Conservation (phyloP, 1,140 invertebrate genomes). For the Diploscapter pachys region DNA sequence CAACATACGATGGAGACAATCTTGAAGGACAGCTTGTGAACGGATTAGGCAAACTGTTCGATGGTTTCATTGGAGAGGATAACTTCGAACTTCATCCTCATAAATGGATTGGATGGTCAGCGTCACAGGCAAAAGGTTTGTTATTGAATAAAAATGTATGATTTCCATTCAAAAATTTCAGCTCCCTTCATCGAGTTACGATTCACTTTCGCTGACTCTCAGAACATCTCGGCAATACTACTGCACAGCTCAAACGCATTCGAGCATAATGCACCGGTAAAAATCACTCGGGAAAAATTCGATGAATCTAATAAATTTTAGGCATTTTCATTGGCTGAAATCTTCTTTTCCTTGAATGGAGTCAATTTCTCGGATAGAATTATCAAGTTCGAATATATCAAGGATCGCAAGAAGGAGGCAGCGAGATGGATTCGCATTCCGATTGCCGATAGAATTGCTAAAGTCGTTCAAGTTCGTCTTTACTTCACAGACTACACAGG, state of each 20-base stretch:
- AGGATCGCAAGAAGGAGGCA: conserved; percentile 75
- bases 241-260: conserved; percentile 76
- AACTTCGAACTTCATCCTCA: conserved; percentile 74
- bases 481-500: conserved; percentile 70
- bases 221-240: conserved; percentile 79
- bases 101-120: conserved; percentile 83
- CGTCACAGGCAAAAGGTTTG: too few species aligned
- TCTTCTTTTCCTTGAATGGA: conserved; percentile 17
- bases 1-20: conserved; percentile 80
- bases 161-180: too few species aligned
- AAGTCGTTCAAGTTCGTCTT: conserved; percentile 6
- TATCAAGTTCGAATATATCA: conserved; percentile 72
- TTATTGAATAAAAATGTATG: too few species aligned
- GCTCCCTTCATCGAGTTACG: too few species aligned
- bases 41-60: conserved; percentile 81
- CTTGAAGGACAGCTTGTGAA: conserved; percentile 71
- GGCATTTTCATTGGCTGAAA: conserved; percentile 13
- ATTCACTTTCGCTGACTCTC: conserved; percentile 80
- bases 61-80: conserved; percentile 76
- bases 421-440: conserved; percentile 79
- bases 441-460: conserved; percentile 76
- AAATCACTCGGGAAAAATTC: background rate
- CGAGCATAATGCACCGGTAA: conserved; percentile 68
- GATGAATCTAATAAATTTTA: background rate
- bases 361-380: conserved; percentile 70